Percentiles rank a stretch among this genome's conserved stretches.
Conservation (phyloP, 2,113 vertebrate species). For the Baryphthengus martii region DNA sequence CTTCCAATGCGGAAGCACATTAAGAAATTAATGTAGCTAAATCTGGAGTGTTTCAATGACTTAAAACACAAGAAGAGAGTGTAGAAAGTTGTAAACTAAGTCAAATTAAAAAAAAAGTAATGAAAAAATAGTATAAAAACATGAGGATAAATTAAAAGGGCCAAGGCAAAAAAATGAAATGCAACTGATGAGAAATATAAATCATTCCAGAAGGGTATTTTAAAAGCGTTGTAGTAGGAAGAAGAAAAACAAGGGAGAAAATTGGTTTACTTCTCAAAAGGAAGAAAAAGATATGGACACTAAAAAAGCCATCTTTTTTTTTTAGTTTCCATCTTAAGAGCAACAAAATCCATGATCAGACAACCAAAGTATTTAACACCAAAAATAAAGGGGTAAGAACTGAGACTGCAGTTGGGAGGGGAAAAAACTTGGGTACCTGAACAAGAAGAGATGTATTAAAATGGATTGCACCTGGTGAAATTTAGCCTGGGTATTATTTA, state of each 20-base stretch:
- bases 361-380: neutral
- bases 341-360: neutral
- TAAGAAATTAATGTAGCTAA: neutral
- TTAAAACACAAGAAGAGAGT: neutral
- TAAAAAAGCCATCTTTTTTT: neutral
- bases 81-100: neutral
- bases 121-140: neutral
- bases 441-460: neutral
- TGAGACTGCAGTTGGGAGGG: neutral
- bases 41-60: neutral
- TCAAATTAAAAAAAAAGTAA: neutral
- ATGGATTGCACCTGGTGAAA: neutral
- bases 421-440: neutral
- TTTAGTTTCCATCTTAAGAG: neutral
- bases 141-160: neutral
- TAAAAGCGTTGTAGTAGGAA: neutral
- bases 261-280: neutral
- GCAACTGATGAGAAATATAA: neutral
- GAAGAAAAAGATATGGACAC: neutral
- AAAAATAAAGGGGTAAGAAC: neutral
- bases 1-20: neutral
- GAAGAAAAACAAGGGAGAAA: neutral
- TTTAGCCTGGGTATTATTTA: neutral
- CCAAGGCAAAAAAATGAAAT: neutral
- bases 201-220: neutral